Conservation (phyloP, 2,888 invertebrate genomes). For the Drosophila helvetica region DNA sequence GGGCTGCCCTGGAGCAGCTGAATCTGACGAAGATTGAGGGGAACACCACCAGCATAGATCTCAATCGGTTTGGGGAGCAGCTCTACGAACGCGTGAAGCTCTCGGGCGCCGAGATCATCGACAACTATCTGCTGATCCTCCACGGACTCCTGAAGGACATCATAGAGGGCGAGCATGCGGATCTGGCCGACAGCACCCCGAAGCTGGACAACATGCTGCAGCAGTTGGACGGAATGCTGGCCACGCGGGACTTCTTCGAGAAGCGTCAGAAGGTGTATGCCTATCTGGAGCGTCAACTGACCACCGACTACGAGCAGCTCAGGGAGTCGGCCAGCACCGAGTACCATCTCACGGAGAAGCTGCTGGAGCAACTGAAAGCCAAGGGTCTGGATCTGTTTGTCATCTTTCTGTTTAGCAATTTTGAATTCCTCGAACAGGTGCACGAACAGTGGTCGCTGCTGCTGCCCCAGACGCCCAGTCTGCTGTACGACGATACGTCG, state of each 20-base stretch:
- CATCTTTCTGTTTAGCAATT: constrained; percentile 78
- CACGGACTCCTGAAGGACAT: constrained; percentile 72
- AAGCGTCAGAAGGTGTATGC: constrained; percentile 76
- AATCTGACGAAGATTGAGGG: constrained; percentile 33
- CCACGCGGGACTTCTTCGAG: constrained; percentile 69
- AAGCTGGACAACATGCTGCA: constrained; percentile 57
- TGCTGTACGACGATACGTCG: constrained; percentile 53
- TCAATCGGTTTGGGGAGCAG: constrained; percentile 64
- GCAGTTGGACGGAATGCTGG: constrained; percentile 69
- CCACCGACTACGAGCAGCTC: constrained; percentile 59
- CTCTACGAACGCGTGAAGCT: constrained; percentile 70
- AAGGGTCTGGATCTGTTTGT: constrained; percentile 78
- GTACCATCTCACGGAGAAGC: constrained; percentile 58
- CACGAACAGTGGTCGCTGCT: constrained; percentile 70
- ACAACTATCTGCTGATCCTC: constrained; percentile 73
- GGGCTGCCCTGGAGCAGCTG: constrained; percentile 44
- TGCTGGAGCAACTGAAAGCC: constrained; percentile 65
- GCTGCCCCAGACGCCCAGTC: constrained; percentile 54
- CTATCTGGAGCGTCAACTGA: constrained; percentile 69
- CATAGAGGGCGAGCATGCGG: constrained; percentile 60
- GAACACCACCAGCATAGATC: constrained; percentile 36
- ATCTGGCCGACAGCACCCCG: constrained; percentile 35
- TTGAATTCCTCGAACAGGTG: constrained; percentile 77
- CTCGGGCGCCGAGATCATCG: constrained; percentile 72
- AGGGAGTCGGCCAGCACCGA: constrained; percentile 37